These are phyloP conservation scores for Sebastiscus albofasciatus DNA, from an alignment of 2,797 vertebrate species.

Conservation along the genomic window DNA sequence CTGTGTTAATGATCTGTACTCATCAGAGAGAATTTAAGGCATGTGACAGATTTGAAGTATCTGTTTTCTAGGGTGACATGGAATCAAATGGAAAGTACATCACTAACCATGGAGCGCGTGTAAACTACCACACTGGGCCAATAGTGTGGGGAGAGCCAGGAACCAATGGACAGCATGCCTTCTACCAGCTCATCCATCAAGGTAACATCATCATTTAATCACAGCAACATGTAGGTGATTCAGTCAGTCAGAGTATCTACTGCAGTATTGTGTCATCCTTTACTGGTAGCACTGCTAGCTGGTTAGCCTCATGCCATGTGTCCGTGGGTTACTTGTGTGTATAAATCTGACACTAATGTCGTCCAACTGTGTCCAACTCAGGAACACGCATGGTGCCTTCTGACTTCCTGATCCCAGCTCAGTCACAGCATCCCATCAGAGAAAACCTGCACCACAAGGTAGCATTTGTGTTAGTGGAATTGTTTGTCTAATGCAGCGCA, in stretches of 20 bases:
- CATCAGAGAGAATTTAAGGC: background rate
- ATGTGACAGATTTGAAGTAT: background rate
- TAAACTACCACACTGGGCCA: conserved; percentile 94
- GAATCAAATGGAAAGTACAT: conserved; percentile 98
- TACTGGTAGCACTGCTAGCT: background rate
- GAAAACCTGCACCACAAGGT: conserved; percentile 96
- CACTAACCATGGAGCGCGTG: conserved; percentile 89
- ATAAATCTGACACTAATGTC: background rate
- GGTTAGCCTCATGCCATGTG: background rate
- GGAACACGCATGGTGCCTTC: conserved; percentile 96
- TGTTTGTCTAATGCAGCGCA: background rate
- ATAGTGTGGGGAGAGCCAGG: conserved; percentile 98
- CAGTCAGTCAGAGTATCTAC: background rate
- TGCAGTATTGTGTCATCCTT: background rate
- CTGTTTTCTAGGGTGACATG: conserved; percentile 91
- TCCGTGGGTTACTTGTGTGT: no score
- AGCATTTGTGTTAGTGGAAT: background rate
- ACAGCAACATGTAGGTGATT: background rate
- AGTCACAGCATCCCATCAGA: conserved; percentile 93
- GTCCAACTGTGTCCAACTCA: conserved; percentile 58
- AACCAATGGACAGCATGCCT: conserved; percentile 97
- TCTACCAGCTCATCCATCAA: conserved; percentile 99
- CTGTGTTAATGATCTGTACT: background rate
- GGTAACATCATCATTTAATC: conserved; percentile 75
- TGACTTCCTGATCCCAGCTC: conserved; percentile 95